Base-by-base conservation (phyloP, 37 sponge, comb jelly and placozoan species). In the Beroe ovata region DNA sequence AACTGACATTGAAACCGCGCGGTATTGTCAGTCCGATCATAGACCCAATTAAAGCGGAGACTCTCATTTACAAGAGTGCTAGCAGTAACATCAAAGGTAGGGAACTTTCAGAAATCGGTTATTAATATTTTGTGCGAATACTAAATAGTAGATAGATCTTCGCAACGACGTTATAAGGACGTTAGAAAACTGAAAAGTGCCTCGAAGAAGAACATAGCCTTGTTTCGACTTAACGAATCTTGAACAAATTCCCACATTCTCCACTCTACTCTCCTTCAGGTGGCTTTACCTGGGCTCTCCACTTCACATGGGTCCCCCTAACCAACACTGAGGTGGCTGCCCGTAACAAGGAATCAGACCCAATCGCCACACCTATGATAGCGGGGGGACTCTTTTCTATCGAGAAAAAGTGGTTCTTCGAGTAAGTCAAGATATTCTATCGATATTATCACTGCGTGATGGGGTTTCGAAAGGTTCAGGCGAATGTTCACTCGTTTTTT, bases 281-380 rank as follows among this genome's bases (percentile, higher is more conserved):
- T 93, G 97, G 97, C 35, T 97, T 97, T 93, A 95, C 95, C 88
- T 97, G 97, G 97, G 94, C 93, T 39, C 90, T 97, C 1, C 97
- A 95, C 63, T 97, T 97, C 91, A 97, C 95, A 69, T 97, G 97
- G 97, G 95, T 94, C 59, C 39, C 89, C 22, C 77, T 97, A n/a
- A 92, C 93, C 6, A 60, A 90, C 4, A 30, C 40, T 22, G 90
- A 91, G 32, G 92, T 60, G 39, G 61, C 89, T 18, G 64, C 64
- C 60, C 90, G 97, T 23, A 42, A 33, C 2, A 88, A 92, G 0
- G 66, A 89, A 0, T 88, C 90, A n/a, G 91, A 90, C 20, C 97
- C 97, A 2, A 95, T 96, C 61, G 92, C 92, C 60, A 94, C 99
- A 26, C 99, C 99, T 0, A 97, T 97, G 99, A 97, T 97, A 38